A percentile compares a stretch with the other conserved stretches of the same genome.
These are phyloP conservation scores for Bombylius discolor DNA, from an alignment of 2,888 invertebrate species.

Conservation along the genomic window DNA sequence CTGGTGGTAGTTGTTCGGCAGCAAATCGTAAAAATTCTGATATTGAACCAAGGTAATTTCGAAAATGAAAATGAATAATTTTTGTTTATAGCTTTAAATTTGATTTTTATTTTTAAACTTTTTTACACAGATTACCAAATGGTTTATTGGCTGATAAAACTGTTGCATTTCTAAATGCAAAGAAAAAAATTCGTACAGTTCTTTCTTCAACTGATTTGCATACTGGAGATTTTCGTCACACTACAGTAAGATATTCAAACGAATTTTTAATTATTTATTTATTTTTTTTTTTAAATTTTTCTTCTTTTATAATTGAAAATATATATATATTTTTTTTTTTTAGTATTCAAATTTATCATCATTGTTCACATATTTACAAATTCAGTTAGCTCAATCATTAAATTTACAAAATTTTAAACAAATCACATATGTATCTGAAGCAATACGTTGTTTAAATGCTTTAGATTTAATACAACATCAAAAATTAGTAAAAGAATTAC, in stretches of 20 bases:
- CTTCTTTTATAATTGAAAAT: background rate
- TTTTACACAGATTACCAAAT: slow-evolving; percentile 19
- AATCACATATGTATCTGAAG: slow-evolving; percentile 70
- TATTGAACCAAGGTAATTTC: slow-evolving; percentile 34
- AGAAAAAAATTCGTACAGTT: slow-evolving; percentile 80
- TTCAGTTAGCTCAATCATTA: slow-evolving; percentile 70
- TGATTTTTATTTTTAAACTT: background rate
- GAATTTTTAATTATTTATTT: background rate
- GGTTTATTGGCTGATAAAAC: slow-evolving; percentile 23
- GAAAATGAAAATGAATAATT: background rate
- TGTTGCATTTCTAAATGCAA: slow-evolving; percentile 36
- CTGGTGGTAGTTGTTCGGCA: slow-evolving; percentile 26
- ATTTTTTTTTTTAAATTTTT: no score
- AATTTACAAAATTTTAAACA: slow-evolving; percentile 64
- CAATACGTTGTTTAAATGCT: slow-evolving; percentile 60
- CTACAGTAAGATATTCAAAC: slow-evolving; percentile 35
- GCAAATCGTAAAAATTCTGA: slow-evolving; percentile 24
- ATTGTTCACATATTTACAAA: slow-evolving; percentile 53
- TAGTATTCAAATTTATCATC: slow-evolving; percentile 31
- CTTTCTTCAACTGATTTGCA: slow-evolving; percentile 77
- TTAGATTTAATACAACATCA: slow-evolving; percentile 59
- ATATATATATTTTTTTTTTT: slow-evolving; percentile 2
- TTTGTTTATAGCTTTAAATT: background rate
- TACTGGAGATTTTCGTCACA: slow-evolving; percentile 47
- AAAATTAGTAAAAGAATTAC: slow-evolving; percentile 58